Conservation (phyloP, 2,888 invertebrate genomes). For the Teleiodes luculella region DNA sequence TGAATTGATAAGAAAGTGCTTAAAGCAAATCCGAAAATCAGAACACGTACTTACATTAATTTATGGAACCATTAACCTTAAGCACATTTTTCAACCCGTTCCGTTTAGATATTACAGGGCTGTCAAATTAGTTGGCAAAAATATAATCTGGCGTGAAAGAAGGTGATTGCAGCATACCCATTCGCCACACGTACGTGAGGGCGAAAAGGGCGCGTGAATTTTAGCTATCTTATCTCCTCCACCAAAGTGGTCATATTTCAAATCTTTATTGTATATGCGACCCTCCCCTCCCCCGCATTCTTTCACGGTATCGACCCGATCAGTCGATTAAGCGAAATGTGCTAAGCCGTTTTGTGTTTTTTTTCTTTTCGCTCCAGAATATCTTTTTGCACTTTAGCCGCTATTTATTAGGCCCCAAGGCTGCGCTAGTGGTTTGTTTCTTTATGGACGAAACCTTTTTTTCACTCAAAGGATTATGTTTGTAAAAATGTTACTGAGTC, state of each 20-base stretch:
- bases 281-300: not conserved
- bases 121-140: constrained; percentile 21
- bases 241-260: constrained; percentile 33
- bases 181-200: constrained; percentile 33
- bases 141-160: constrained; percentile 19
- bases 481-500: constrained; percentile 3
- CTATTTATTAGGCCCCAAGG: constrained; percentile 13
- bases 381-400: constrained; percentile 18
- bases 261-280: constrained; percentile 30
- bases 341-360: constrained; percentile 5
- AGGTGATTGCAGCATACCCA: constrained; percentile 21
- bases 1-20: too few relatives aligned
- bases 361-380: constrained; percentile 5
- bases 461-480: constrained; percentile 15
- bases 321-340: constrained; percentile 9
- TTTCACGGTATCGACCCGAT: constrained; percentile 8
- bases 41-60: not conserved
- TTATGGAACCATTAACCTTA: not conserved
- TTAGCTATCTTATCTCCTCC: constrained; percentile 36
- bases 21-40: not conserved
- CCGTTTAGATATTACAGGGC: not conserved
- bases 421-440: constrained; percentile 3
- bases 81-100: constrained; percentile 4
- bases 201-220: constrained; percentile 34
- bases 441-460: constrained; percentile 16